Evolutionary conservation across 2,113 vertebrate genomes (phyloP).

Genomic region (Galbula dea): DNA sequence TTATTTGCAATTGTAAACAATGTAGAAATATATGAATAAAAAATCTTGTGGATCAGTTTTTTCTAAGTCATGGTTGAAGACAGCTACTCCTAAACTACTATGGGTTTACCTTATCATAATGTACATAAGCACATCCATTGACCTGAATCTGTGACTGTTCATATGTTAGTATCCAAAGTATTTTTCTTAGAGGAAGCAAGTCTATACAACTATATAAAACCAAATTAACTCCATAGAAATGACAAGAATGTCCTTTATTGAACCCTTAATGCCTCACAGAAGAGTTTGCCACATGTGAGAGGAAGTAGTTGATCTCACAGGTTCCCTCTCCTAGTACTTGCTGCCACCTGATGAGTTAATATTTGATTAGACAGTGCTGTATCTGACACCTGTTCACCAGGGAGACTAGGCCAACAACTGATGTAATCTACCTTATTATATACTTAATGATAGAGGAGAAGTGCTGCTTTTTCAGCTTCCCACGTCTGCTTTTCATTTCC

Average conservation of each 20-base stretch:
- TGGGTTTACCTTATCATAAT: neutral
- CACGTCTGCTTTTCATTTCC: conserved; percentile 67
- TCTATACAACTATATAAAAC: neutral
- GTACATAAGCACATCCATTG: neutral
- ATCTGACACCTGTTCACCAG: conserved; percentile 65
- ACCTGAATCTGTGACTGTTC: neutral
- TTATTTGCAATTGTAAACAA: neutral
- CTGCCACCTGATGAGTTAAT: conserved; percentile 63
- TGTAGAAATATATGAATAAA: neutral
- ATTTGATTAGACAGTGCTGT: conserved; percentile 56
- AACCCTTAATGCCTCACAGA: neutral
- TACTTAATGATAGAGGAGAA: conserved; percentile 65
- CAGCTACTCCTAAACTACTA: neutral
- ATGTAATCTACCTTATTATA: conserved; percentile 65
- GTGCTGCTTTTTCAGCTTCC: conserved; percentile 57
- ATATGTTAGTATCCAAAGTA: neutral
- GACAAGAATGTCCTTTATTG: conserved; percentile 8
- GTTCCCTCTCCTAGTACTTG: neutral
- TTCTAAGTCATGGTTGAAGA: neutral
- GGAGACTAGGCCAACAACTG: conserved; percentile 62
- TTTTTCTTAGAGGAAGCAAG: neutral
- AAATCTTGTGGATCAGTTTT: neutral
- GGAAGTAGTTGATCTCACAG: neutral
- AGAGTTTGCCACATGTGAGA: neutral
- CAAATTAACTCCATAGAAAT: neutral